A percentile compares a stretch with the other conserved stretches of the same genome.
Evolutionary conservation across 1,140 invertebrate species (phyloP).

Genomic region (Zaprionus lachaisei): DNA sequence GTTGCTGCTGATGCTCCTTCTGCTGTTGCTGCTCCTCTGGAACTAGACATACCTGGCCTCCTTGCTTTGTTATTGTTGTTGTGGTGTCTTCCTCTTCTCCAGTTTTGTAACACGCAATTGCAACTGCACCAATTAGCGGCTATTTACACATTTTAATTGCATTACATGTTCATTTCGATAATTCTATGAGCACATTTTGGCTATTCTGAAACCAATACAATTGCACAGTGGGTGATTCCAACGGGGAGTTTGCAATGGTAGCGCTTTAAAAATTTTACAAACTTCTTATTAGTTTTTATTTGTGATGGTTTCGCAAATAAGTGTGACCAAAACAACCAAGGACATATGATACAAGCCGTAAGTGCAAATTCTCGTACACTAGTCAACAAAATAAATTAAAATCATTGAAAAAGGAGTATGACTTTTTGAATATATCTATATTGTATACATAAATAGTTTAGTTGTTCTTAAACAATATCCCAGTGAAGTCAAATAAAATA

Average conservation of each 20-base stretch:
- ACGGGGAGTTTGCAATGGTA: neutral
- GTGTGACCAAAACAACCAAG: constrained; percentile 40
- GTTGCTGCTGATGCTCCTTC: neutral
- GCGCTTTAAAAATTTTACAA: constrained; percentile 20
- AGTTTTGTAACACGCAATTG: constrained; percentile 54
- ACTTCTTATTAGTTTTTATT: constrained; percentile 61
- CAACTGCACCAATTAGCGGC: constrained; percentile 22
- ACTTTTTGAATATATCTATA: neutral
- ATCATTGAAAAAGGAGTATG: neutral
- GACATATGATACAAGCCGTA: constrained; percentile 12
- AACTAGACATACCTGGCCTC: constrained; percentile 27
- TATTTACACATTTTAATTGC: constrained; percentile 41
- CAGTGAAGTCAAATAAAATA: no score
- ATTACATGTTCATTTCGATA: constrained; percentile 9
- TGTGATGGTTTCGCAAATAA: constrained; percentile 60
- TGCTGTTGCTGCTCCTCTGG: constrained; percentile 7
- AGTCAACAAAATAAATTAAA: neutral
- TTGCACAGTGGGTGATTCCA: neutral
- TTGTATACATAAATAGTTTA: no score
- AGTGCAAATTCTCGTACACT: constrained; percentile 14
- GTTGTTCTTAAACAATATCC: no score
- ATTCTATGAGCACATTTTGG: constrained; percentile 26
- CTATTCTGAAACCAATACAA: neutral
- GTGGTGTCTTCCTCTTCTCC: constrained; percentile 29
- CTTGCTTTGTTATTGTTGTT: constrained; percentile 23